Conservation (phyloP, 2,888 invertebrate genomes). For the Penaeus monodon region DNA sequence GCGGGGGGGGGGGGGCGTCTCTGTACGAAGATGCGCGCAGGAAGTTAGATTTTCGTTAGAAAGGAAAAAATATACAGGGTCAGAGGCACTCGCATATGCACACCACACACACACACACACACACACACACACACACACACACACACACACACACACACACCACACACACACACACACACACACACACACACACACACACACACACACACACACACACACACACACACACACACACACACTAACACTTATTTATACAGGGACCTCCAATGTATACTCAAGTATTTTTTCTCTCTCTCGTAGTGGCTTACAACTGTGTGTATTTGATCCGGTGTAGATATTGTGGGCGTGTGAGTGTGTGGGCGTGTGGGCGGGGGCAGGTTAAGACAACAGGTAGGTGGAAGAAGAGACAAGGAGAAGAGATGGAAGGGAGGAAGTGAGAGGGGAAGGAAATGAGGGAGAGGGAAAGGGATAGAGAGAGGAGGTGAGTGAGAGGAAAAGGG, state of each 20-base stretch:
- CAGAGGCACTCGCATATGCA: too few relatives aligned
- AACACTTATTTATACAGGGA: neutral
- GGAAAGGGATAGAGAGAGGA: neutral
- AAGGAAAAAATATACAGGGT: too few relatives aligned
- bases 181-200: slow-evolving; percentile 19
- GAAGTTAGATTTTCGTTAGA: too few relatives aligned
- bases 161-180: slow-evolving; percentile 18
- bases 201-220: slow-evolving; percentile 19
- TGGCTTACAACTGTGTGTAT: neutral
- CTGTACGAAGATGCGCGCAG: too few relatives aligned
- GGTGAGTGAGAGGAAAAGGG: neutral
- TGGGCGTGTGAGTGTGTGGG: neutral
- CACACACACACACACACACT: slow-evolving; percentile 16
- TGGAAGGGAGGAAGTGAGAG: neutral
- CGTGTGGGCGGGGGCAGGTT: neutral
- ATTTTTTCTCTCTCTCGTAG: neutral
- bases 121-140: neutral
- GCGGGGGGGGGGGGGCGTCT: too few relatives aligned
- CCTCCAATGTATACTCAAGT: neutral
- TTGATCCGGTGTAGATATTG: neutral
- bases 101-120: too few relatives aligned
- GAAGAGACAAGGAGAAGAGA: neutral
- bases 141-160: slow-evolving; percentile 3
- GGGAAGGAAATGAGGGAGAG: neutral
- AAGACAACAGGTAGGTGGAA: neutral